Evolutionary conservation across 2,888 invertebrate species (phyloP), one percentile per base, ranked within the genome.

Genomic region (Drosophila nr. perissopoda): DNA sequence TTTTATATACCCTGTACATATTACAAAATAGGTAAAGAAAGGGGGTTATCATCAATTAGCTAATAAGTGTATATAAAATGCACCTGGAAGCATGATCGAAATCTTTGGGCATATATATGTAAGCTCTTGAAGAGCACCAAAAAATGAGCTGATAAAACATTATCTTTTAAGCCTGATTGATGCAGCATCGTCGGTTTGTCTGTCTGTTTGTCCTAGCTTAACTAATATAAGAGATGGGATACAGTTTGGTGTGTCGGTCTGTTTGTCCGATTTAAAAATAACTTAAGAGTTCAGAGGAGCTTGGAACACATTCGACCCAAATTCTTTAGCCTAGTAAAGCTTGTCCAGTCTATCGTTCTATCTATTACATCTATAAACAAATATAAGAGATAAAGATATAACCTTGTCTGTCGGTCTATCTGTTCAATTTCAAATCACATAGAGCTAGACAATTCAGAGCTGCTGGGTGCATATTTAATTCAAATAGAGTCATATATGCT

Each of bases 1-100:
- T 65, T 61, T 57, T 31, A 46, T 34, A 61, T 77, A 42, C 38
- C 56, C 56, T 56, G 56, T 56, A 63, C 27, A 56, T 7, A 58
- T 46, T 18, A 8, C 16, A 56, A 25, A 46, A 46, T 25, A 16
- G 2, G 8, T 46, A 7, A 21, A 21, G 21, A 46, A 16, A 16
- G 13, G 21, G 21, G 16, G 13, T 46, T 46, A 46, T 21, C 46
- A 16, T 46, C 21, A 46, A 13, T 34, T 27, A n/a, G 56, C 11
- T 7, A 13, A n/a, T 13, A n/a, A 38, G 38, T 34, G 18, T 36
- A 46, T 8, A 21, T 7, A 25, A 21, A 21, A 8, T 21, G 2
- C 7, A 21, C 1, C 7, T 13, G 21, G 11, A 4, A 40, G 5
- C 5, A 40, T 11, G 21, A 5, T 40, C 11, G n/a, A 2, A 16